Evolutionary conservation across 2,797 vertebrate species (phyloP), one percentile per base, ranked within the genome.

Genomic region (Platyrinchus mystaceus): DNA sequence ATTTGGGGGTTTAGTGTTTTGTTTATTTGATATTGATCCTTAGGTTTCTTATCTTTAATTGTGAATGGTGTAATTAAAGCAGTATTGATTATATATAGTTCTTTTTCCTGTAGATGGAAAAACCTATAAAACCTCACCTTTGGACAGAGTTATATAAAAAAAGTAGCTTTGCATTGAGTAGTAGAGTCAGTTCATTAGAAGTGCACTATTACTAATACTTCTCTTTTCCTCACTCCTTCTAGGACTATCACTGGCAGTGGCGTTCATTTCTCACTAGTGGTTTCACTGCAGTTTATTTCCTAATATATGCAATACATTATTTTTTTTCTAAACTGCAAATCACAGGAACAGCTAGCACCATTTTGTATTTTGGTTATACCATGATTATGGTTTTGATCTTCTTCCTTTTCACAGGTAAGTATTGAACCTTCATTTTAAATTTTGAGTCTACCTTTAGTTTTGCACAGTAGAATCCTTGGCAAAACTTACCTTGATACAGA

Each of bases 231-330:
- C 27, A 17, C 23, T 66, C 46, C 20, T 92, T 53, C 34, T 88
- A 99, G 99, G 99, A 99, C 95, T 99, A 99, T 89, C 99, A 99
- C 66, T 99, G 99, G 99, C 99, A 99, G 88, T 99, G 99, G 99
- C 98, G 99, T 23, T 99, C 99, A 9, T 99, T 99, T 97, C 98
- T 99, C 52, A 99, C 99, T 37, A 99, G 99, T 21, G 99, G 99
- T 50, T 99, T 99, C 96, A 99, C 99, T 37, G 99, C 99, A 3
- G 98, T 98, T 47, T 99, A 99, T 94, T 99, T 99, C 97, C 96
- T 99, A 89, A 98, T 99, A 68, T 99, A 99, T 76, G 99, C 99
- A 86, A 95, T 99, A 85, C 99, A 99, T 78, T 99, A 99, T 96
- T 99, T 99, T 95, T 99, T 99, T 95, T 99, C 99, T 44, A 99